These are phyloP conservation scores for Agrypnus murinus DNA, from an alignment of 2,888 invertebrate genomes.

Conservation along the genomic window DNA sequence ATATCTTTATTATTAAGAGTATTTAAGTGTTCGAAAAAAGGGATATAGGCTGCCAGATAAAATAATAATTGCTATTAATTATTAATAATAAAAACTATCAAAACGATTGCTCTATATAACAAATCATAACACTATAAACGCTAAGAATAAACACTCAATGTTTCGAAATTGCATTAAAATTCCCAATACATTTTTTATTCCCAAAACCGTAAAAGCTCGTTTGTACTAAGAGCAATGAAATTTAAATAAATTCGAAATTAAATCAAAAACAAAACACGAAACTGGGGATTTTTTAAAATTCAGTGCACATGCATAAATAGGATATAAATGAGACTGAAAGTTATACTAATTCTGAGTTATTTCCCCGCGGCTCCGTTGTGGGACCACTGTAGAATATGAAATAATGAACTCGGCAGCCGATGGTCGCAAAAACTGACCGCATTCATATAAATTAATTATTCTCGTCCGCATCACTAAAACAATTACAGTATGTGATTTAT, in stretches of 20 bases:
- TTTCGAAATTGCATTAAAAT: no score
- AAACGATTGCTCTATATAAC: no score
- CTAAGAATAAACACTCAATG: no score
- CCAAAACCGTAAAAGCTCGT: no score
- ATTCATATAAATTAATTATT: conserved; percentile 50
- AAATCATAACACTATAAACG: no score
- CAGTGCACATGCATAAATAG: conserved; percentile 40
- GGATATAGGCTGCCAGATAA: no score
- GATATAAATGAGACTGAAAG: conserved; percentile 41
- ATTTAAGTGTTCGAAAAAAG: no score
- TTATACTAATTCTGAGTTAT: conserved; percentile 46
- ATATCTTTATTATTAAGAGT: no score
- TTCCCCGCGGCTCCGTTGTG: conserved; percentile 39
- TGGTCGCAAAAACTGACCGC: conserved; percentile 46
- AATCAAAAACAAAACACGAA: conserved; percentile 15
- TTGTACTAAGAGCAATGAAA: no score
- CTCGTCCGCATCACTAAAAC: conserved; percentile 44
- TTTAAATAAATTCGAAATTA: conserved; percentile 13
- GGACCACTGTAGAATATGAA: conserved; percentile 37
- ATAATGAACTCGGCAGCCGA: conserved; percentile 45
- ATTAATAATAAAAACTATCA: no score
- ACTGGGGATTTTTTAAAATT: conserved; percentile 31
- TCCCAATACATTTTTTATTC: no score
- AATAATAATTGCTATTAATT: no score
- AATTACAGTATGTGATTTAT: conserved; percentile 43